Percentiles rank a stretch among this genome's conserved stretches.
Conservation (phyloP, 2,113 vertebrate genomes). For the Oreocharis arfaki region DNA sequence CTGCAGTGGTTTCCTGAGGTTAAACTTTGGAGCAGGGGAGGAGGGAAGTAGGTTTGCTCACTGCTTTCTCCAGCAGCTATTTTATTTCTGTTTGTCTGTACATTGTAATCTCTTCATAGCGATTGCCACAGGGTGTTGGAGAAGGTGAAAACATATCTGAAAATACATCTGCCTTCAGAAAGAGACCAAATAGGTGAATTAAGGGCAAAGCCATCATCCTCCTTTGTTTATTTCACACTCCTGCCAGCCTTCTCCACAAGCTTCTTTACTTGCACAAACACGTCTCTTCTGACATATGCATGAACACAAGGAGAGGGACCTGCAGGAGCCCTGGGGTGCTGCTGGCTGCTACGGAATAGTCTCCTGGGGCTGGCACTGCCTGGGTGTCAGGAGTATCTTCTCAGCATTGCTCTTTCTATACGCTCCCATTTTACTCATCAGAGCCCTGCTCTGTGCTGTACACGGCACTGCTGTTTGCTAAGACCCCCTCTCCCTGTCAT, state of each 20-base stretch:
- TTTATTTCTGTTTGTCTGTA: neutral
- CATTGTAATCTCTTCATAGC: neutral
- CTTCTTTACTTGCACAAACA: neutral
- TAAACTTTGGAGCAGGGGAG: neutral
- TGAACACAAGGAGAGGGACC: neutral
- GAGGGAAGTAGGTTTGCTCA: neutral
- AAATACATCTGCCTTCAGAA: neutral
- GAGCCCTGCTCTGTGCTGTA: neutral
- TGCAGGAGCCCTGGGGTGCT: rapidly evolving
- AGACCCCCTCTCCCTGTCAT: neutral
- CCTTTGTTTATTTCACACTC: neutral
- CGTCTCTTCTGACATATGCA: neutral
- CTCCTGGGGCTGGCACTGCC: neutral
- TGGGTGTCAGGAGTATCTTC: neutral
- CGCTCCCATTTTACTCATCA: neutral
- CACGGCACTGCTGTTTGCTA: neutral
- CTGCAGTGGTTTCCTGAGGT: neutral
- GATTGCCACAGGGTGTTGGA: neutral
- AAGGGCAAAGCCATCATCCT: neutral
- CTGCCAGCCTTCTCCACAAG: neutral
- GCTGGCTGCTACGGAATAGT: neutral
- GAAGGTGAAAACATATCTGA: neutral
- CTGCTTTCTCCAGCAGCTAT: neutral
- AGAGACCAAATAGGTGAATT: neutral
- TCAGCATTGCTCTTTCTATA: neutral